Evolutionary conservation across 2,113 vertebrate species (phyloP), one percentile per base, ranked within the genome.

Genomic region (Pyxicephalus adspersus): DNA sequence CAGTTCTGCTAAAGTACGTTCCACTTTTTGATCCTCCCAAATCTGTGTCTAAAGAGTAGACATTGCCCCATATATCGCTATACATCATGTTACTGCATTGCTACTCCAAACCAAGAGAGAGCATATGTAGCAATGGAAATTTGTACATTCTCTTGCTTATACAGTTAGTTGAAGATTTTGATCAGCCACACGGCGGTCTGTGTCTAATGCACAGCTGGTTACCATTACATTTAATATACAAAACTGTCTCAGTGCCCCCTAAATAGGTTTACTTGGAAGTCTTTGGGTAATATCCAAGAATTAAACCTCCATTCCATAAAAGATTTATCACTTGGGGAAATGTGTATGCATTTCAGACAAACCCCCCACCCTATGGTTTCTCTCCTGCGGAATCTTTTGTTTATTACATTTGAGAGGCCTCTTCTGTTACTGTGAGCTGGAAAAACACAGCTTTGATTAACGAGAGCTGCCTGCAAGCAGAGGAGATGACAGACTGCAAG

Each of bases 341-440:
- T 55, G 28, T 38, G 52, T 57, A 57, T 31, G 26, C 19, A 15
- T 55, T 54, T 11, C 31, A 22, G 63, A 52, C 50, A 15, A n/a
- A 16, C 64, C 76, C 64, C 76, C 64, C 17, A n/a, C 45, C 64
- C 52, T 28, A 16, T 22, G 5, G 55, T 75, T 60, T 75, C 57
- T 75, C 50, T 54, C 45, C 28, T 57, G 50, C 28, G n/a, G 28
- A 66, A 57, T 67, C 51, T 57, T 57, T 55, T 78, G 76, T 78
- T 78, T 78, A 78, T 78, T 78, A 29, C 76, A 78, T 66, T 55
- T 38, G 63, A 78, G 76, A 78, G 76, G 51, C 63, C 76, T 78
- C 64, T 66, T 67, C 64, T 66, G 28, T 57, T 55, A 55, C 28
- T 57, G 20, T 50, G 63, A 25, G 76, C 76, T 78, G 76, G 51